A percentile compares a stretch with the other conserved stretches of the same genome.
phyloP scores from a whole-genome alignment of 2,888 invertebrate species.

The Laspeyria flexula region DNA sequence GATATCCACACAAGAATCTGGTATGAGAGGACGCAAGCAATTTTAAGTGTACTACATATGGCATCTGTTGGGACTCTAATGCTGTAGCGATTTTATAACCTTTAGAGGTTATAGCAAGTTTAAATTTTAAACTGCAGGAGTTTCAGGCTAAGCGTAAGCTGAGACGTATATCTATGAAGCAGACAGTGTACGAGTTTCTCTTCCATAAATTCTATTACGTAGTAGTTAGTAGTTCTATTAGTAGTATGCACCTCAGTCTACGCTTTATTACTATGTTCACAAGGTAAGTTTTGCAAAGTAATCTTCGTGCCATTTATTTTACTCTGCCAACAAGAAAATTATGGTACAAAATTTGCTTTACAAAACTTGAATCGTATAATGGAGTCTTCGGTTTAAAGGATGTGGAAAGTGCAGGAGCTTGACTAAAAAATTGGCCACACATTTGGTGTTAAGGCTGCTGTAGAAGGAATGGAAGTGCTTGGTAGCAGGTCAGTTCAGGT shows the following conservation, averaged over 20 bases:
- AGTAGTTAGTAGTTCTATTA: too few relatives aligned
- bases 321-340: neutral
- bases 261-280: too few relatives aligned
- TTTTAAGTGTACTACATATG: neutral
- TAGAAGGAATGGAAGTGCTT: too few relatives aligned
- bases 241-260: too few relatives aligned
- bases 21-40: too few relatives aligned
- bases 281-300: neutral
- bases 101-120: neutral
- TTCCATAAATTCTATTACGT: too few relatives aligned
- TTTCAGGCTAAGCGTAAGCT: neutral
- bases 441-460: neutral
- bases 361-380: neutral
- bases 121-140: neutral
- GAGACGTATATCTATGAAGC: too few relatives aligned
- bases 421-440: too few relatives aligned
- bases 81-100: neutral
- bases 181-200: too few relatives aligned
- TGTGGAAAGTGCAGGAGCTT: neutral
- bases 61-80: neutral
- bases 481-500: too few relatives aligned
- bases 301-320: neutral
- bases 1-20: neutral
- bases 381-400: neutral
- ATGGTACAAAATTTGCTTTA: neutral